Base-by-base conservation (phyloP, 2,797 vertebrate species). In the Cercopithecus petaurista region DNA sequence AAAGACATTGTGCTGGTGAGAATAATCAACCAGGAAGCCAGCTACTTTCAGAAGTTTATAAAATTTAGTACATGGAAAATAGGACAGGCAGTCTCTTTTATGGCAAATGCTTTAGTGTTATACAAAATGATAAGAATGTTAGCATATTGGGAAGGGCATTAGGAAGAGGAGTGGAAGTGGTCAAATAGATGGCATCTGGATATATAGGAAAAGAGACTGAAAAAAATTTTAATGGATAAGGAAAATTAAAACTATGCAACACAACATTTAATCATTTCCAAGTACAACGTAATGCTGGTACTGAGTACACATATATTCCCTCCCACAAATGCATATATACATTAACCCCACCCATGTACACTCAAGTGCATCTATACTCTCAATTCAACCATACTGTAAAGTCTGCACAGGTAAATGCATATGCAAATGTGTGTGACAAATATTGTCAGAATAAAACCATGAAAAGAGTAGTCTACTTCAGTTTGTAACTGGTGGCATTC, bases 21-120 rank as follows among this genome's bases (percentile, higher is more conserved):
- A 90, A 90, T 67, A 93, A 96, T 77, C 50, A 93, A 80, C 24
- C 46, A 72, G 64, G 55, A 95, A 90, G 28, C 28, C 39, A 70
- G 6, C 33, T 17, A 55, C 13, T 84, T 84, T 86, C 24, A 70
- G 30, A 28, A 91, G 39, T 48, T 73, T 95, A 88, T 39, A 59
- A 52, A 94, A 80, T 85, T 91, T 50, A 95, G 10, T 80, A 36
- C 26, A 59, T 73, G 67, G 1, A 7, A 33, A 94, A 73, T 26
- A 91, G 33, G 14, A 5, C 39, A 67, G 19, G 22, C 11, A 39
- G 13, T 75, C 2, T 92, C 10, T 88, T 73, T 88, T 79, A 67
- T 12, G 93, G 39, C 2, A 92, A 94, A 70, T 83, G 11, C 2
- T 70, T 94, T 88, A 81, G 15, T 46, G 7, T 59, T 50, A 76